Base-by-base conservation (phyloP, 2,888 invertebrate genomes). In the Xanthia icteritia region DNA sequence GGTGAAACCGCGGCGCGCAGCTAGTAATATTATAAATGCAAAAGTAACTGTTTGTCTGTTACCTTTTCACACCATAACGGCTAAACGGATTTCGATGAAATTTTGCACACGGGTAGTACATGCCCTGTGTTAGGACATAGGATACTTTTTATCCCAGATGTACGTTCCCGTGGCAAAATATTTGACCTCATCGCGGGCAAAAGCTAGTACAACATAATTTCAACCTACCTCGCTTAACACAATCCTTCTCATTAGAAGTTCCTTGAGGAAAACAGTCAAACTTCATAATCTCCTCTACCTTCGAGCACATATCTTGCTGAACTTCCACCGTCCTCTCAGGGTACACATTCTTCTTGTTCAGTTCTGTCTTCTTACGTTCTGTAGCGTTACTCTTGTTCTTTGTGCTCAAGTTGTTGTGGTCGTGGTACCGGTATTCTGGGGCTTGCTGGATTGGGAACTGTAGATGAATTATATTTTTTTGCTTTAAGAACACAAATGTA, bases 231-330 rank as follows among this genome's bases (percentile, higher is more conserved):
- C 98, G 94, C 74, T 96, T 94, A 68, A 94, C 94, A 89, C 98
- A 98, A 0, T 93, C 94, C 42, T 96, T 92, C 89, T 97, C 95
- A 56, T 88, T 94, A 23, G 94, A 92, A 9, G 94, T 97, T 15
- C 94, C 91, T 90, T 97, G 97, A 0, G 98, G 98, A 89, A 97
- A 97, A 89, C 98, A 98, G 90, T 98, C 98, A 88, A 98, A 98
- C 79, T 97, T 96, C 85, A 96, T 93, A 8, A 92, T 91, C 73
- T 97, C 97, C 0, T 93, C 90, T 0, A 97, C 88, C 48, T 91
- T 90, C 0, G 90, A 89, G 88, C 97, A 97, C 83, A 97, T 89
- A 2, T 94, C 94, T n/a, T 87, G 89, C 73, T 94, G 79, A 6
- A 93, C 89, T 58, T 94, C 94, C 0, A 91, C 86, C 0, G 93